phyloP scores from a whole-genome alignment of 2,888 invertebrate genomes.

The Prenolepis imparis region DNA sequence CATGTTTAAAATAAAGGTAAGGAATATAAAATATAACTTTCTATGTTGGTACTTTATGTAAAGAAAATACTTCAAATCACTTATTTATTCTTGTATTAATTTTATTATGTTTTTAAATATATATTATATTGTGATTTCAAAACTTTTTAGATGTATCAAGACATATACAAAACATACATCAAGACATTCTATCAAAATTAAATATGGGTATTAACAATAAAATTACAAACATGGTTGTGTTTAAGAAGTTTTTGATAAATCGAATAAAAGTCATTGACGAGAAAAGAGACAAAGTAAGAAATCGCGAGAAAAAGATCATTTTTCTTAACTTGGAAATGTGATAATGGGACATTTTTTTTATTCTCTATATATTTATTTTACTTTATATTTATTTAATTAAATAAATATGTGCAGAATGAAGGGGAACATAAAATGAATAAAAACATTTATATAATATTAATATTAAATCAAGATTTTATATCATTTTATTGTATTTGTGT shows the following conservation, averaged over 20 bases:
- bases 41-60: not conserved
- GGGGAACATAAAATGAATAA: not conserved
- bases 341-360: not conserved
- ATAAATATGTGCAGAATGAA: not conserved
- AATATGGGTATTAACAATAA: conserved; percentile 10
- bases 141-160: not conserved
- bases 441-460: not conserved
- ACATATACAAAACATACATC: no score
- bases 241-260: not conserved
- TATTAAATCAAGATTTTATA: conserved; percentile 8
- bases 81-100: conserved; percentile 3
- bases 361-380: not conserved
- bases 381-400: conserved; percentile 19
- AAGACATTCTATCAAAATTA: conserved; percentile 7
- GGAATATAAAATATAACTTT: not conserved
- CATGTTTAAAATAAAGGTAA: not conserved
- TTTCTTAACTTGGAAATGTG: not conserved
- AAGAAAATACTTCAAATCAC: not conserved
- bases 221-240: conserved; percentile 31
- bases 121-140: not conserved
- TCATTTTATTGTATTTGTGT: not conserved
- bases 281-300: not conserved
- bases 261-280: not conserved
- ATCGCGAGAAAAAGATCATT: not conserved
- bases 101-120: not conserved